Conservation (phyloP, 2,797 vertebrate species). For the Fundulus diaphanus region DNA sequence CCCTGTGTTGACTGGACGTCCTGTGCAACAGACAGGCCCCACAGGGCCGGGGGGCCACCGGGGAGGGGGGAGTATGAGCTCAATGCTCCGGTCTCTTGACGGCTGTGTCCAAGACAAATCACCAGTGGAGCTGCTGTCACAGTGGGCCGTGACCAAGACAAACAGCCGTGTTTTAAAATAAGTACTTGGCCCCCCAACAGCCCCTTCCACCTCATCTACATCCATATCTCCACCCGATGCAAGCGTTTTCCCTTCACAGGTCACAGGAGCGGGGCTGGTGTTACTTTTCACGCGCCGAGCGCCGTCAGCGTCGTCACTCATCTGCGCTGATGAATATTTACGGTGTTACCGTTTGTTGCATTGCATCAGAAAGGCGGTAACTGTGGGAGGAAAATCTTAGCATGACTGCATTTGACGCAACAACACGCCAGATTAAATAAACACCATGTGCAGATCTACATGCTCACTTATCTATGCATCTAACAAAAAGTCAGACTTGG, state of each 20-base stretch:
- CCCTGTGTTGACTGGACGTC: constrained; percentile 69
- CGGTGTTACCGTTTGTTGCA: constrained; percentile 68
- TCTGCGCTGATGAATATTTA: constrained; percentile 50
- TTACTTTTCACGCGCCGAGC: constrained; percentile 63
- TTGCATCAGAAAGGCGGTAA: constrained; percentile 50
- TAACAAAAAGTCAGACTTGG: constrained; percentile 58
- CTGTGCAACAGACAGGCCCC: constrained; percentile 56
- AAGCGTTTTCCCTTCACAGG: constrained; percentile 71
- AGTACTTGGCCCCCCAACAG: constrained; percentile 65
- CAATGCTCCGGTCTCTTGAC: constrained; percentile 61
- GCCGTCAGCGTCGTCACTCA: constrained; percentile 51
- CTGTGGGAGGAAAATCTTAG: constrained; percentile 57
- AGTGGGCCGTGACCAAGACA: constrained; percentile 80
- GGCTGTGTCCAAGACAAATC: constrained; percentile 82
- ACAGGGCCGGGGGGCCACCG: constrained; percentile 49
- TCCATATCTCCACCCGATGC: constrained; percentile 64
- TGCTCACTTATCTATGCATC: constrained; percentile 28
- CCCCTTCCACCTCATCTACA: constrained; percentile 66
- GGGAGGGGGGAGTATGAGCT: constrained; percentile 55
- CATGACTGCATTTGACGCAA: constrained; percentile 49
- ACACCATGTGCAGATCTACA: constrained; percentile 18
- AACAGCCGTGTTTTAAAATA: constrained; percentile 80
- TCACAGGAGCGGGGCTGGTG: constrained; percentile 66
- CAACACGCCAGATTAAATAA: constrained; percentile 44
- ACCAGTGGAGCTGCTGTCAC: constrained; percentile 78